phyloP scores from a whole-genome alignment of 2,113 vertebrate species.

The Osmerus mordax region DNA sequence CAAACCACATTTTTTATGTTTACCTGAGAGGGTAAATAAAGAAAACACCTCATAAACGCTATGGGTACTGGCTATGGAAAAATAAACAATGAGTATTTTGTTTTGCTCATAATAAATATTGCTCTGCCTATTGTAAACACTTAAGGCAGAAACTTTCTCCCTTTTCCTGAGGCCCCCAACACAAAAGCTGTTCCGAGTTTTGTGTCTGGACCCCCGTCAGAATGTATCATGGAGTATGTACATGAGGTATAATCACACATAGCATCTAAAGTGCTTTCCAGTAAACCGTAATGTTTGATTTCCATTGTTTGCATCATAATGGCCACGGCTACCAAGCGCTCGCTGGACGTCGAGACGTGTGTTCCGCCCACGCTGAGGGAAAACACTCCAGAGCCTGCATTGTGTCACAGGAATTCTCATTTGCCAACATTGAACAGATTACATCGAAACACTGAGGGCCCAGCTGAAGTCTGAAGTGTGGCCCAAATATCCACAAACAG shows the following conservation, averaged over 20 bases:
- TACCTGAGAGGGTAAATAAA: too few species aligned
- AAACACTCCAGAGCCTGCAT: conserved; percentile 67
- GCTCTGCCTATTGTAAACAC: conserved; percentile 54
- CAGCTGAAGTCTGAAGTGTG: background rate
- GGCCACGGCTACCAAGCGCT: conserved; percentile 37
- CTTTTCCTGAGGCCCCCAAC: conserved; percentile 47
- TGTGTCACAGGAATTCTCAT: conserved; percentile 71
- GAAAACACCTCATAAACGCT: too few species aligned
- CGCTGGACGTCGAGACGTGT: conserved; percentile 47
- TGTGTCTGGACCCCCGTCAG: conserved; percentile 60
- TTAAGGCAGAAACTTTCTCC: conserved; percentile 52
- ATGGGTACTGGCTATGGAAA: too few species aligned
- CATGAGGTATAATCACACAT: conserved; percentile 66
- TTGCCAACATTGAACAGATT: conserved; percentile 63
- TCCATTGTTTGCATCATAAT: conserved; percentile 75
- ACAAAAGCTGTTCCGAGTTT: conserved; percentile 76
- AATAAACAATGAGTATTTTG: conserved; percentile 53
- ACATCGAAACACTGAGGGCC: conserved; percentile 45
- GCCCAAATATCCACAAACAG: background rate
- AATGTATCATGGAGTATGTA: conserved; percentile 56
- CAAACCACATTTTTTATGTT: too few species aligned
- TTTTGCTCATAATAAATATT: conserved; percentile 54
- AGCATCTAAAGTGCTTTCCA: conserved; percentile 73
- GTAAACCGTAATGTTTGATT: conserved; percentile 66
- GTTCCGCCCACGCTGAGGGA: conserved; percentile 60